Evolutionary conservation across 2,113 vertebrate species (phyloP), one percentile per base, ranked within the genome.

Genomic region (Apteryx owenii): DNA sequence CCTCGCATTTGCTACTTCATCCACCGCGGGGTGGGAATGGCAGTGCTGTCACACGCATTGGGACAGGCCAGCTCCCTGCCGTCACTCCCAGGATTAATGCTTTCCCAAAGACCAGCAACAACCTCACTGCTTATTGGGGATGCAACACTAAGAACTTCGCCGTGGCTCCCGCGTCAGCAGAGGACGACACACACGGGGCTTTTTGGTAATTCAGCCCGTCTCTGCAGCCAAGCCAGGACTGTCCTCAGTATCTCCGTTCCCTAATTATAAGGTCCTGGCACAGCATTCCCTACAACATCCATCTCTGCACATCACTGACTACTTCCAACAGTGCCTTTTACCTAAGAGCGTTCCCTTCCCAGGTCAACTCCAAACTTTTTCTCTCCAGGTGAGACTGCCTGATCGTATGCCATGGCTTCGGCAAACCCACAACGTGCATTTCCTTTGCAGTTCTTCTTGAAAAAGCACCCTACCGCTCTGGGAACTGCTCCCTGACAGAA

Each of bases 361-460:
- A 22, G n/a, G 54, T 64, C 58, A 72, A 12, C 76, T 46, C 68
- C 70, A 56, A 77, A 60, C 38, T 64, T 0, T 38, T 38, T 0
- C 56, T 2, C 7, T 61, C 72, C 77, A 70, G 80, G 31, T 2
- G 66, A 53, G 48, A 23, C 50, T 20, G 2, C 40, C 20, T 2
- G 3, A 38, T 3, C 20, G 40, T 19, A 14, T 4, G 56, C 16
- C 4, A 0, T 82, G 79, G 36, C 60, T 29, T 76, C 51, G 44
- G 69, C 14, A 40, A 31, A 89, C 36, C 40, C 2, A 0, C 2
- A 2, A 12, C 2, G 2, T 1, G 1, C 0, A 1, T 22, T 53
- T 62, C n/a, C 60, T 50, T 31, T 62, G 33, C 0, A n/a, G 2
- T 28, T 61, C 36, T 28, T 84, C 36, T 28, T 84, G 65, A 20